Evolutionary conservation across 2,797 vertebrate genomes (phyloP), one percentile per base, ranked within the genome.

Genomic region (Intellagama lesueurii): DNA sequence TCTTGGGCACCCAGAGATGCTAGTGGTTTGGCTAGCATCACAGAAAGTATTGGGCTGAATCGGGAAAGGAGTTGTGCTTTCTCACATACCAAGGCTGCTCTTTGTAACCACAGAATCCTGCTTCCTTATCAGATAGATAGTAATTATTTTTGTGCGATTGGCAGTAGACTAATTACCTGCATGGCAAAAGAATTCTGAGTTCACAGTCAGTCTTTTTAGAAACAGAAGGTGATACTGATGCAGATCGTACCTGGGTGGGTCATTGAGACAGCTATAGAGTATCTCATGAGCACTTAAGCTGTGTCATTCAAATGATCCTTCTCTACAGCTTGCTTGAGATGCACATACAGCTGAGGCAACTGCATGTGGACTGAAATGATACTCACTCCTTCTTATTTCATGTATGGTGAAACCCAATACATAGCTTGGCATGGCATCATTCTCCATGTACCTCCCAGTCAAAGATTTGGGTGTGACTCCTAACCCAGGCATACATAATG

Each of bases 401-500:
- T 0, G 28, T n/a, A 7, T 94, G 94, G 88, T 83, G 92, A 91
- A 95, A 95, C 69, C 19, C 40, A 85, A 82, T 40, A 78, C 60
- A 56, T 14, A 56, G 12, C 12, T 32, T 60, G 80, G 83, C 90
- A 66, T 4, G 88, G 73, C 17, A 81, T 72, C 40, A 90, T 87
- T 89, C 86, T 86, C 76, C 12, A 0, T 92, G 52, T 84, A 82
- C 89, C 88, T 94, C 80, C 91, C 91, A 93, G 88, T 78, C 87
- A 92, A 94, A 83, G 91, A 75, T 84, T 60, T 70, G 87, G 95
- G 95, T 89, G 94, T 90, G 92, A 84, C 86, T 90, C 47, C 86
- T 92, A 94, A 83, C 49, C 24, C 11, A 83, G 86, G 92, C 93
- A 91, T 68, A 66, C 64, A 77, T 91, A 88, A n/a, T 82, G 32